Conservation (phyloP, 2,113 vertebrate species). For the Phaethon lepturus region DNA sequence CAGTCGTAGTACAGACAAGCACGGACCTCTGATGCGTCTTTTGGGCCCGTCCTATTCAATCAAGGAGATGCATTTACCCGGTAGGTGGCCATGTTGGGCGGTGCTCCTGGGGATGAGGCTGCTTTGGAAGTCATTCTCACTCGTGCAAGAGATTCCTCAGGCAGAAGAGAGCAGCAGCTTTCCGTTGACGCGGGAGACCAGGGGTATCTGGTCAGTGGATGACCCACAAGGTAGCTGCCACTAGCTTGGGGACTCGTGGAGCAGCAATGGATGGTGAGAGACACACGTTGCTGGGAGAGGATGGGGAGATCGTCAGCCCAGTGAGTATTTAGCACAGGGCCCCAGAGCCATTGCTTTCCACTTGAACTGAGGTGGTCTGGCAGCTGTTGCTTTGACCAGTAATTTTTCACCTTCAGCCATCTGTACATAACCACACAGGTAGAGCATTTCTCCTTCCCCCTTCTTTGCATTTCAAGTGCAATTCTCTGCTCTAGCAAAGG, state of each 20-base stretch:
- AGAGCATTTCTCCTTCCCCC: neutral
- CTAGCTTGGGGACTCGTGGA: neutral
- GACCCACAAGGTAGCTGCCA: neutral
- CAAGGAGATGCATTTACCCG: neutral
- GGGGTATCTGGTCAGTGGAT: neutral
- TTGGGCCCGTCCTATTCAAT: neutral
- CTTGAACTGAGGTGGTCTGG: neutral
- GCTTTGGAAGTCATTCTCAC: neutral
- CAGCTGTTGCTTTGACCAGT: neutral
- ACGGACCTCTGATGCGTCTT: neutral
- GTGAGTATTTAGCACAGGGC: neutral
- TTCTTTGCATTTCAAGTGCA: neutral
- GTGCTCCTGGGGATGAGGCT: neutral
- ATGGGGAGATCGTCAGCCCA: neutral
- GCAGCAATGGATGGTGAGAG: neutral
- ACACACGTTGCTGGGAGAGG: neutral
- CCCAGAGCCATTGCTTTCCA: neutral
- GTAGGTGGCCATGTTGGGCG: too few relatives aligned
- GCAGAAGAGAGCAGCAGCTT: neutral
- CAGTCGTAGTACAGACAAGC: neutral
- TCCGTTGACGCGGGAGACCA: too few relatives aligned
- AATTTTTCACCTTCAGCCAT: neutral
- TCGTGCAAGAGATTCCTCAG: neutral
- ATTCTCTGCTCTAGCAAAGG: neutral
- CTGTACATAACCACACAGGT: neutral